phyloP scores from a whole-genome alignment of 2,888 invertebrate species.

The Synergus gifuensis region DNA sequence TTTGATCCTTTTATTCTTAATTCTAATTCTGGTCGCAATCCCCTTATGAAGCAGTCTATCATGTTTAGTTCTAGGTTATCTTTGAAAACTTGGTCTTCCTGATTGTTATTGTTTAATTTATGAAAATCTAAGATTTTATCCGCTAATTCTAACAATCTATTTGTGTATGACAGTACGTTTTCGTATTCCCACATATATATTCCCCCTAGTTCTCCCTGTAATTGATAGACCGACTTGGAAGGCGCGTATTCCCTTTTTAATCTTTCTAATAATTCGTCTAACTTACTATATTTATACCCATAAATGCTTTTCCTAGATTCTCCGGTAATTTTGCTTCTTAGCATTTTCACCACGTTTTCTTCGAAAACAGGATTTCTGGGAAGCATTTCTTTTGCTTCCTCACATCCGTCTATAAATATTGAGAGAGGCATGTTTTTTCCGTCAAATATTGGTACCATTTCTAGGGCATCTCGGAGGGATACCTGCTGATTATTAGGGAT shows the following conservation, averaged over 20 bases:
- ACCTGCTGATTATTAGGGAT: too few relatives aligned
- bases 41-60: background rate
- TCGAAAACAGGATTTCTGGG: slow-evolving; percentile 6
- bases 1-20: too few relatives aligned
- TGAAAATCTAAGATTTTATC: too few relatives aligned
- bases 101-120: too few relatives aligned
- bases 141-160: background rate
- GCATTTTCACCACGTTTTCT: slow-evolving; percentile 17
- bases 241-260: too few relatives aligned
- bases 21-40: too few relatives aligned
- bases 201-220: background rate
- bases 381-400: slow-evolving; percentile 46
- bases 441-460: too few relatives aligned
- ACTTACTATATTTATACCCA: background rate
- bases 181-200: background rate
- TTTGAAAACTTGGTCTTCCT: too few relatives aligned
- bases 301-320: background rate
- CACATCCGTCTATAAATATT: slow-evolving; percentile 21
- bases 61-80: background rate
- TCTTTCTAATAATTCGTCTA: too few relatives aligned
- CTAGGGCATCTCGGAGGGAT: too few relatives aligned
- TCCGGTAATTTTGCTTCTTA: slow-evolving; percentile 37
- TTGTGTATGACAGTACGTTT: background rate
- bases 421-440: too few relatives aligned
- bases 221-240: too few relatives aligned